These are phyloP conservation scores for Buathra laborator DNA, from an alignment of 2,888 invertebrate genomes.

Conservation along the genomic window DNA sequence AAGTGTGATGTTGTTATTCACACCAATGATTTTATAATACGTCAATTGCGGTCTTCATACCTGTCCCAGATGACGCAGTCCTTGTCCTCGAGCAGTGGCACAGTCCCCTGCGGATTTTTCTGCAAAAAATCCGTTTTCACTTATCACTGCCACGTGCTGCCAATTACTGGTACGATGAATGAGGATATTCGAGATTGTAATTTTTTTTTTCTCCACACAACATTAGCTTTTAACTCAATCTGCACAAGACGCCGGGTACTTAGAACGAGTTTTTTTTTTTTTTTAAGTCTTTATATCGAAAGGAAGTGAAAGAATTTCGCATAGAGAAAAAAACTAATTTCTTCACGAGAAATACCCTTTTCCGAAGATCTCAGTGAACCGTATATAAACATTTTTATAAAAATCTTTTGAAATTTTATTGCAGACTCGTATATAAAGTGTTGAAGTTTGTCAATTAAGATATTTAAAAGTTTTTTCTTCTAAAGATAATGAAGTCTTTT, in stretches of 20 bases:
- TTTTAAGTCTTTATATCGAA: neutral
- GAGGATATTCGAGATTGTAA: neutral
- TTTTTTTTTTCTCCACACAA: neutral
- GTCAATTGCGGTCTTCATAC: neutral
- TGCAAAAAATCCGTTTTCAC: slow-evolving; percentile 14
- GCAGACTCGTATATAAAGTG: too few species aligned
- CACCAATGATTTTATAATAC: neutral
- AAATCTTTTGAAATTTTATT: too few species aligned
- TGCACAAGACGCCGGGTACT: neutral
- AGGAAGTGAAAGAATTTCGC: too few species aligned
- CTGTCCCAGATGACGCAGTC: slow-evolving; percentile 48
- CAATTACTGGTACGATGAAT: neutral
- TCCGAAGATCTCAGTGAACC: too few species aligned
- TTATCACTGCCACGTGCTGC: slow-evolving; percentile 5
- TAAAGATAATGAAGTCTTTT: too few species aligned
- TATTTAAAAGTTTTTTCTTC: too few species aligned
- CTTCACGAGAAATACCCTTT: too few species aligned
- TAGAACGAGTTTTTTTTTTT: too few species aligned
- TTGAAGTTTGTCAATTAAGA: too few species aligned
- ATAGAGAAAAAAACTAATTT: too few species aligned
- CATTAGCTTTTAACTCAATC: neutral
- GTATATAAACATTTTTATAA: too few species aligned
- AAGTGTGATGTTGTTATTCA: neutral
- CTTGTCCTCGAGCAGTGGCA: slow-evolving; percentile 45
- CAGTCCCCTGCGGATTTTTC: slow-evolving; percentile 36